Evolutionary conservation across 2,888 invertebrate species (phyloP).

Genomic region (Nineta flava): DNA sequence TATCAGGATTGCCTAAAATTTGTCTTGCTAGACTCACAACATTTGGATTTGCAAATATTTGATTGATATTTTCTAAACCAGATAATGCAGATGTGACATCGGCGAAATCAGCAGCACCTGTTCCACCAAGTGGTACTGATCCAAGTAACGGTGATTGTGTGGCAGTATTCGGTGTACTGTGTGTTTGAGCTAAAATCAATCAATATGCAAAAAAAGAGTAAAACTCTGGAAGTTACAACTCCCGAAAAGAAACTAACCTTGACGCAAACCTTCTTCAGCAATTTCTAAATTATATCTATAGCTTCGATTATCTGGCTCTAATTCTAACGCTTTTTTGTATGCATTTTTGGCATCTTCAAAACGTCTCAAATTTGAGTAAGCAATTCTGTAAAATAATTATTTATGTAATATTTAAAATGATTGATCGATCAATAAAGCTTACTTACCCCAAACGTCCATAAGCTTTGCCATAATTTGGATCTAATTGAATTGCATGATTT

Average conservation of each 20-base stretch:
- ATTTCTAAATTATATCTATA: slow-evolving; percentile 75
- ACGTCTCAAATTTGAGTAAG: slow-evolving; percentile 67
- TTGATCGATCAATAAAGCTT: neutral
- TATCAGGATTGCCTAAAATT: slow-evolving; percentile 69
- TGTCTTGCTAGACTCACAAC: slow-evolving; percentile 72
- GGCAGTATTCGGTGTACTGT: neutral
- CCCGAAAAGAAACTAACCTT: neutral
- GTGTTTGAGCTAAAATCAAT: neutral
- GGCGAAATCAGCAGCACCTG: neutral
- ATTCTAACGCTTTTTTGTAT: slow-evolving; percentile 71
- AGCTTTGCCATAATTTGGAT: slow-evolving; percentile 87
- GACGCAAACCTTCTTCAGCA: slow-evolving; percentile 49
- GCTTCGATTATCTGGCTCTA: slow-evolving; percentile 86
- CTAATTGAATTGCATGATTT: slow-evolving; percentile 71
- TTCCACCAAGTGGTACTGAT: neutral
- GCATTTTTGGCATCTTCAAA: slow-evolving; percentile 73
- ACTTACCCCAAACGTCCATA: slow-evolving; percentile 72
- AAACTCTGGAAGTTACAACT: no score
- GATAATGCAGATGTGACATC: neutral
- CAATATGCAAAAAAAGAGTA: no score
- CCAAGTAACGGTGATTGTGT: slow-evolving; percentile 3
- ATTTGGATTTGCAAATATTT: slow-evolving; percentile 63
- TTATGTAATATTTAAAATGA: neutral
- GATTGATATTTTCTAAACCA: slow-evolving; percentile 30
- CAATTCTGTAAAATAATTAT: slow-evolving; percentile 34